These are phyloP conservation scores for Carassius auratus DNA, from an alignment of 2,113 vertebrate genomes.

Conservation along the genomic window DNA sequence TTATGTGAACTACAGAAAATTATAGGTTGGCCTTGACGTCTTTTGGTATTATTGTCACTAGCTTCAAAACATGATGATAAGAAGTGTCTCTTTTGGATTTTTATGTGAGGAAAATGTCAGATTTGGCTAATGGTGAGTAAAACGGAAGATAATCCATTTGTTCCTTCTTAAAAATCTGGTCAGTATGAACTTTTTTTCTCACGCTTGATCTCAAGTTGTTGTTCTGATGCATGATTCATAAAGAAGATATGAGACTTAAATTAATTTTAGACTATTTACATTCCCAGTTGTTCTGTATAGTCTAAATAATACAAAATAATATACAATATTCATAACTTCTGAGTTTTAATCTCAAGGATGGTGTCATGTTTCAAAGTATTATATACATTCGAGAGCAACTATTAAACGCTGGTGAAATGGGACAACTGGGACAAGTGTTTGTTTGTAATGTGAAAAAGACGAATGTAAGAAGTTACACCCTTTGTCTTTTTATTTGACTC, in stretches of 20 bases:
- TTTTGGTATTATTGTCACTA: constrained; percentile 48
- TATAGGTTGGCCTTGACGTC: constrained; percentile 37
- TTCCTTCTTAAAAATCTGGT: constrained; percentile 15
- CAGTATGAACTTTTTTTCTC: neutral
- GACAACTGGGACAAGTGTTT: neutral
- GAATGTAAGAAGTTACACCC: neutral
- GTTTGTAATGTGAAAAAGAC: constrained; percentile 20
- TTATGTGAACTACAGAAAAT: constrained; percentile 55
- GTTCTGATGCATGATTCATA: neutral
- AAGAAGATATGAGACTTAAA: neutral
- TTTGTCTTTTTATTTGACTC: neutral
- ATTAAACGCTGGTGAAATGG: neutral
- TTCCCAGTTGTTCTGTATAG: neutral
- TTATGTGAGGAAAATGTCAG: neutral
- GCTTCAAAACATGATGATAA: constrained; percentile 30
- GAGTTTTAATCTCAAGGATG: neutral
- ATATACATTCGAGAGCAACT: neutral
- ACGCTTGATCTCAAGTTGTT: neutral
- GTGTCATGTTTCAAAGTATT: constrained; percentile 18
- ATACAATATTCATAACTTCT: neutral
- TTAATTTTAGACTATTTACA: neutral
- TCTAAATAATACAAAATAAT: neutral
- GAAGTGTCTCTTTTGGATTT: constrained; percentile 34
- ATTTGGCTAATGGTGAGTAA: constrained; percentile 58
- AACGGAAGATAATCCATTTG: neutral